Base-by-base conservation (phyloP, 2,888 invertebrate genomes). In the Chirona hameri region DNA sequence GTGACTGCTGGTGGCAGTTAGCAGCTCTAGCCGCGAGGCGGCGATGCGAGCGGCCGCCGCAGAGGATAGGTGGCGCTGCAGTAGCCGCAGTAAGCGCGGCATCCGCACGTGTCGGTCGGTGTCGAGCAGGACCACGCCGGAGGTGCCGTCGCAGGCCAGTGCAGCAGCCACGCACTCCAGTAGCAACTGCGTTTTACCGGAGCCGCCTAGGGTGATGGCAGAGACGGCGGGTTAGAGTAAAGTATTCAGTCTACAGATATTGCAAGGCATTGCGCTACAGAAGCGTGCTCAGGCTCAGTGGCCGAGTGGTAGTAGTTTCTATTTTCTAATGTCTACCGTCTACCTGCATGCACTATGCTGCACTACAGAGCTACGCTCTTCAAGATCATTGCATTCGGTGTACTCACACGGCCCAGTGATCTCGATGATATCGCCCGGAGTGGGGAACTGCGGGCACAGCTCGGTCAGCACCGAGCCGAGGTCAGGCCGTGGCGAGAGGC, bases 1-100 rank as follows among this genome's bases (percentile, higher is more conserved):
- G 39, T 76, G 76, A 39, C 76, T 76, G 76, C 46, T 76, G 76
- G 76, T 46, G 76, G 76, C 39, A 4, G 76, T 46, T 39, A 76
- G 39, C 39, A 76, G 46, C 76, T 76, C 24, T 15, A 76, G 76
- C 24, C 76, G 76, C 24, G 76, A 39, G 76, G 39, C 7, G 39
- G 76, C 76, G 46, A 4, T 31, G 76, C 76, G 39, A 15, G 76
- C 76, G 39, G 76, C 39, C 10, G 46, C 76, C 12, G 76, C 31
- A 12, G 31, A 24, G 9, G 39, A 9, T 39, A 76, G 76, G 39
- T 46, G 76, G 39, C 76, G 76, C 76, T 76, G 31, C 46, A 76
- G 76, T 15, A 76, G 76, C 46, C 10, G 76, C 76, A 76, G 46
- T 39, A 76, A 39, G 21, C 39, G 76, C 5, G 31, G 76, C 76